phyloP scores from a whole-genome alignment of 2,888 invertebrate species.

The Dicyrtoma fusca region DNA sequence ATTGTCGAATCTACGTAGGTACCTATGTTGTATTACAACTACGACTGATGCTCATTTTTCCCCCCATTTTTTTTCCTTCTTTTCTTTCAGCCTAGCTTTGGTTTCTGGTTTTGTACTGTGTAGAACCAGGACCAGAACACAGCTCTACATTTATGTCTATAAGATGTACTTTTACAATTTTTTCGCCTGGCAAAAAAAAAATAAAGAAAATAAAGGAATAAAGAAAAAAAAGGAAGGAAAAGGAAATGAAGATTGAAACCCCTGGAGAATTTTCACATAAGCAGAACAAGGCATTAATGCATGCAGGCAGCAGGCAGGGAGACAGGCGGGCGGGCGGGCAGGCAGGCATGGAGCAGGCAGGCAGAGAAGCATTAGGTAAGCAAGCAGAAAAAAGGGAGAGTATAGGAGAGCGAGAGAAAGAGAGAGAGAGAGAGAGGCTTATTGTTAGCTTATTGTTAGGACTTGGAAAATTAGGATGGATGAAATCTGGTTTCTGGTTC shows the following conservation, averaged over 20 bases:
- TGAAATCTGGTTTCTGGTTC: too few species aligned
- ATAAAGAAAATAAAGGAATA: neutral
- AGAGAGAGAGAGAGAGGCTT: conserved; percentile 4
- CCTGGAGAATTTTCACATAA: neutral
- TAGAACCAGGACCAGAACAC: neutral
- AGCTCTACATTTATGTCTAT: too few species aligned
- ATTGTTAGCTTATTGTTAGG: too few species aligned
- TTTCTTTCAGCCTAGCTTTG: neutral
- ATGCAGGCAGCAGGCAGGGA: neutral
- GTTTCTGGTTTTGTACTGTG: neutral
- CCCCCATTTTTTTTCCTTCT: neutral
- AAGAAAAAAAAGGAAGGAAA: neutral
- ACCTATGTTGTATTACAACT: too few species aligned
- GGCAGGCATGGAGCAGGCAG: too few species aligned
- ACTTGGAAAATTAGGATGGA: too few species aligned
- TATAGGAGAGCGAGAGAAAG: neutral
- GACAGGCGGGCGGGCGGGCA: too few species aligned
- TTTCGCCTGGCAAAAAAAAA: neutral
- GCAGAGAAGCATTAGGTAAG: neutral
- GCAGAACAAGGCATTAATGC: neutral
- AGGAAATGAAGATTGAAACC: neutral
- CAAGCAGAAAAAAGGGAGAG: neutral
- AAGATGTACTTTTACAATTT: neutral
- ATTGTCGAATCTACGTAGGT: too few species aligned
- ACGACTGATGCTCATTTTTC: neutral